Evolutionary conservation across 1,140 invertebrate species (phyloP).

Genomic region (Berghia stephanieae): DNA sequence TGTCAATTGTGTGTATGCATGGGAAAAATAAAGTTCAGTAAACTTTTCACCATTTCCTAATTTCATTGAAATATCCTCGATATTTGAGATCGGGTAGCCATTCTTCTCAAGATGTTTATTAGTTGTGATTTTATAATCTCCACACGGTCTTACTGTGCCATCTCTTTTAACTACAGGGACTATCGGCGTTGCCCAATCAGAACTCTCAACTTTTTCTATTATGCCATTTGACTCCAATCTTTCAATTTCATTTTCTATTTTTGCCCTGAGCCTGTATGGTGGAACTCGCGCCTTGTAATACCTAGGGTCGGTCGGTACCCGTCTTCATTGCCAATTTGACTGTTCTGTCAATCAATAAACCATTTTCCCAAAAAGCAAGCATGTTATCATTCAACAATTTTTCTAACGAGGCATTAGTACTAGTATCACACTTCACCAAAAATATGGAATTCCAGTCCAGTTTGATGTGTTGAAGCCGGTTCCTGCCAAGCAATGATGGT

Average conservation of each 20-base stretch:
- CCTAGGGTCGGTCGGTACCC: slow-evolving; percentile 1
- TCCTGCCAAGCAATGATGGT: slow-evolving; percentile 4
- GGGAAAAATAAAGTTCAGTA: no score
- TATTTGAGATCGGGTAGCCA: slow-evolving; percentile 50
- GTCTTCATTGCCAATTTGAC: slow-evolving; percentile 27
- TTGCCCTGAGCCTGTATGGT: slow-evolving; percentile 47
- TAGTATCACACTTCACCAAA: neutral
- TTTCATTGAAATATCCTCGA: slow-evolving; percentile 45
- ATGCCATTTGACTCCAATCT: slow-evolving; percentile 37
- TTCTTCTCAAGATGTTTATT: slow-evolving; percentile 49
- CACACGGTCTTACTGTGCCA: slow-evolving; percentile 51
- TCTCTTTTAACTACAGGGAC: slow-evolving; percentile 37
- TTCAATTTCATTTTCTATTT: slow-evolving; percentile 49
- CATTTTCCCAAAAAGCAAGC: neutral
- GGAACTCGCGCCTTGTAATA: slow-evolving; percentile 53
- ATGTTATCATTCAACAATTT: neutral
- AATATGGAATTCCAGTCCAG: neutral
- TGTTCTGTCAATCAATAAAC: slow-evolving; percentile 27
- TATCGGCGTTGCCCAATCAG: slow-evolving; percentile 56
- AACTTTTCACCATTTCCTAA: no score
- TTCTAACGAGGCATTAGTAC: no score
- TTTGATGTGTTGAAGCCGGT: neutral
- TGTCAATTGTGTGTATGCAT: slow-evolving; percentile 50
- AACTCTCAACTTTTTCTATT: slow-evolving; percentile 31
- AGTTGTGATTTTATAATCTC: slow-evolving; percentile 45